A percentile compares a stretch with the other conserved stretches of the same genome.
Evolutionary conservation across 2,113 vertebrate genomes (phyloP).

Genomic region (Sylvia atricapilla): DNA sequence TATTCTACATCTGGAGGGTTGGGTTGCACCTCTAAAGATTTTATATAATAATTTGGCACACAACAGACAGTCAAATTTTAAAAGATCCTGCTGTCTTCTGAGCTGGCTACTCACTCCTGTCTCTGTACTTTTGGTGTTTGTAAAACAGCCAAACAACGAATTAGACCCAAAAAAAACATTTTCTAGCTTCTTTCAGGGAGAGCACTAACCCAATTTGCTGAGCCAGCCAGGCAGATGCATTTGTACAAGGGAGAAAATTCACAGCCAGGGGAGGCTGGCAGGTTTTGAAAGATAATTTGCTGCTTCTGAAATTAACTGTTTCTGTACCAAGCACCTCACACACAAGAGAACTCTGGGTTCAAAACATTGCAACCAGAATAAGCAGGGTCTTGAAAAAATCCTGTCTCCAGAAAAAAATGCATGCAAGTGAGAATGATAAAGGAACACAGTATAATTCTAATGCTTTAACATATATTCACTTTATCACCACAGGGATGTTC

Average conservation of each 20-base stretch:
- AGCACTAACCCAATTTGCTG: not conserved
- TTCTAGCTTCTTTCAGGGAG: not conserved
- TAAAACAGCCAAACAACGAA: not conserved
- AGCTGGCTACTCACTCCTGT: not conserved
- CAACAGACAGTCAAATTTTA: not conserved
- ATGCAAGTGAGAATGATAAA: not conserved
- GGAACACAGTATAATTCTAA: not conserved
- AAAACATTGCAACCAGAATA: not conserved
- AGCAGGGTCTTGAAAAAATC: not conserved
- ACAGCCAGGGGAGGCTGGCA: not conserved
- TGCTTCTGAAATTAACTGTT: not conserved
- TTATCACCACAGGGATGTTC: not conserved
- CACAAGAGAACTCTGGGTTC: not conserved
- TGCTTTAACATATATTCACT: not conserved
- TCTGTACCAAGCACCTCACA: not conserved
- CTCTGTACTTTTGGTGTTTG: not conserved
- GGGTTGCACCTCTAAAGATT: not conserved
- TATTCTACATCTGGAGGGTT: not conserved
- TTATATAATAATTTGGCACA: not conserved
- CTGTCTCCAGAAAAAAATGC: not conserved
- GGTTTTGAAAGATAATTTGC: not conserved
- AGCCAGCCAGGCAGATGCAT: not conserved
- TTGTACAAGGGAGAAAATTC: not conserved
- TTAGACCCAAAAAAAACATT: not conserved
- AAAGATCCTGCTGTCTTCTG: not conserved